A percentile compares a stretch with the other conserved stretches of the same genome.
These are phyloP conservation scores for Drosophila anomelani DNA, from an alignment of 2,888 invertebrate species.

Conservation along the genomic window DNA sequence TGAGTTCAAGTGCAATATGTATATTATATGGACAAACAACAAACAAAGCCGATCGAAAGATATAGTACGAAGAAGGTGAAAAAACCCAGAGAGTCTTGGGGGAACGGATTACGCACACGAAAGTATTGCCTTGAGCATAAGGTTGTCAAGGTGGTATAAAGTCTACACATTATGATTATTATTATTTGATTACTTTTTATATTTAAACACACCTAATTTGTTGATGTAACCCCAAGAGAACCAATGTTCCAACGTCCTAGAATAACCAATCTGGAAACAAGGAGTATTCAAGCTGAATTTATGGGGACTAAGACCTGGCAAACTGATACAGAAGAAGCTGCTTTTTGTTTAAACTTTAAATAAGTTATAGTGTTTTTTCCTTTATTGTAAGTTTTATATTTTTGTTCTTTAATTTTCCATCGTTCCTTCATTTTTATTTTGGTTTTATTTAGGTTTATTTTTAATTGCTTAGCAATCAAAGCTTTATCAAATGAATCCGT, in stretches of 20 bases:
- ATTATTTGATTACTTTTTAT: not conserved
- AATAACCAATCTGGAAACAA: not conserved
- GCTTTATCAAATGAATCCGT: not conserved
- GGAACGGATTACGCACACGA: not conserved
- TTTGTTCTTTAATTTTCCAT: not conserved
- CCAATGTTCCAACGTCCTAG: not conserved
- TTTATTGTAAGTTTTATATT: not conserved
- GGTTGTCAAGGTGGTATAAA: not conserved
- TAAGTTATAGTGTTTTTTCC: not conserved
- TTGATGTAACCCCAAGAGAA: not conserved
- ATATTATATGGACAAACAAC: conserved; percentile 16
- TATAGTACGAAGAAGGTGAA: not conserved
- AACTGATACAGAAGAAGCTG: too few species aligned
- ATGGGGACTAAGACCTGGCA: not conserved
- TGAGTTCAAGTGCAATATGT: conserved; percentile 29
- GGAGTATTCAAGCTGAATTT: not conserved
- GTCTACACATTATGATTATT: not conserved
- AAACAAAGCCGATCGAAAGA: conserved; percentile 9
- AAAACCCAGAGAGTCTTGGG: not conserved
- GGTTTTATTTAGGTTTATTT: not conserved
- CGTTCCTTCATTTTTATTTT: not conserved
- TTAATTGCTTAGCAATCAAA: not conserved
- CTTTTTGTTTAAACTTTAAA: not conserved
- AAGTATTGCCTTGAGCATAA: not conserved
- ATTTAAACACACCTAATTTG: too few species aligned